A percentile compares a stretch with the other conserved stretches of the same genome.
Evolutionary conservation across 2,113 vertebrate genomes (phyloP).

Genomic region (Zosterops japonicus): DNA sequence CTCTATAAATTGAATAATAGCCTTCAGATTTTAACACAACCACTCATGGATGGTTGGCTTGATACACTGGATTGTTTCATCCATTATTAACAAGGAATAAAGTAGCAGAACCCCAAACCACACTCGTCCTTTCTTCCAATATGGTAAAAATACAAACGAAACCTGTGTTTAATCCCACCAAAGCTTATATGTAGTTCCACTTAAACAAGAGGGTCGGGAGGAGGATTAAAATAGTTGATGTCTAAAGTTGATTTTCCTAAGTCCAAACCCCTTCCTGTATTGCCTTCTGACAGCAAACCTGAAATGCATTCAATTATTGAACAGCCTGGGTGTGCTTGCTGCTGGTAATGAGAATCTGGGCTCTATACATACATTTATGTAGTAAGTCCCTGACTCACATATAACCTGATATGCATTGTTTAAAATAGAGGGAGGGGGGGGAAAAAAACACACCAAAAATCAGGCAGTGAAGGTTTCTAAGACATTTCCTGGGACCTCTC

Average conservation of each 20-base stretch:
- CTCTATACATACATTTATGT: neutral
- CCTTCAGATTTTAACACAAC: neutral
- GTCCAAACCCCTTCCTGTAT: neutral
- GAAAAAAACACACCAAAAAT: accelerated
- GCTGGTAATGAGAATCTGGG: neutral
- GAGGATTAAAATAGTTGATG: neutral
- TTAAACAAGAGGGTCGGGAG: neutral
- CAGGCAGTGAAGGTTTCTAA: neutral
- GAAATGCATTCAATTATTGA: neutral
- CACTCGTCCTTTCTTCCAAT: neutral
- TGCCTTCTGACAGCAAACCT: neutral
- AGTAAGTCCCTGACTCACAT: neutral
- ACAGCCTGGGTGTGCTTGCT: neutral
- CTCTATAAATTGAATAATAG: neutral
- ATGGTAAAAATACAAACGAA: neutral
- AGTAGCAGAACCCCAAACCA: neutral
- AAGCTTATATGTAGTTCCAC: neutral
- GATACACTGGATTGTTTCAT: neutral
- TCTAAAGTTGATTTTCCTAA: neutral
- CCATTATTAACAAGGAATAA: neutral
- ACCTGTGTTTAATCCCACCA: neutral
- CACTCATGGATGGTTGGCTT: neutral
- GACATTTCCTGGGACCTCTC: neutral
- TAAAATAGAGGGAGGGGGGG: neutral
- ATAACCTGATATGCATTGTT: neutral